Base-by-base conservation (phyloP, 2,797 vertebrate species). In the Naso thynnoides region DNA sequence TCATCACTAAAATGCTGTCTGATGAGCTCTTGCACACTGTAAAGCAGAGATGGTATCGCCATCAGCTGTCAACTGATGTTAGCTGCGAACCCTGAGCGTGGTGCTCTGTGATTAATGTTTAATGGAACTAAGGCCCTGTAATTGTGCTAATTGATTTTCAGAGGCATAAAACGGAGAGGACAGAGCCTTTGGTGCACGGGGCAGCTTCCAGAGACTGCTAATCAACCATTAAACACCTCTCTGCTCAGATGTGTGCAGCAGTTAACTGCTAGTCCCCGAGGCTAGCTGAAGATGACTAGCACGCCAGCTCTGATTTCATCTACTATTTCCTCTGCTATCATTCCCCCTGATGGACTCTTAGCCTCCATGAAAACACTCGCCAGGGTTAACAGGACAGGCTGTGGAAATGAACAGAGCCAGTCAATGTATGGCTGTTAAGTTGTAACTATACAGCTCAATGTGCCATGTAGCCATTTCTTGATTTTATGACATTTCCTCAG, bases 61-160 rank as follows among this genome's bases (percentile, higher is more conserved):
- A 76, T 79, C 78, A 76, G 82, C 33, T 23, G 27, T 77, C 78
- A 75, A 57, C 82, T 78, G 75, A 62, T 39, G 55, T 74, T 75
- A 62, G 70, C 60, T 8, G 61, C 61, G 61, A 58, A 74, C 50
- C 23, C 55, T 13, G 48, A 45, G 63, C 63, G 15, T 7, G 39
- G n/a, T 8, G 33, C 73, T 47, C 5, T 62, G 73, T 61, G 70
- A 85, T 84, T 68, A 77, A 84, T 76, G 70, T 84, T 81, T 81
- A 68, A 86, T 78, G 42, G 59, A 42, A 71, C 55, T 48, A 16
- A 69, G 70, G 70, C 39, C 23, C 23, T 80, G 50, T 82, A 74
- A 88, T 87, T 76, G 73, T 56, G 70, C 79, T 79, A 84, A 90
- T 85, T 87, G 84, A 88, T 86, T 83, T 82, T 48, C 73, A 60